Evolutionary conservation across 2,888 invertebrate species (phyloP), one percentile per base, ranked within the genome.

Genomic region (Aspidiotus rigidus): DNA sequence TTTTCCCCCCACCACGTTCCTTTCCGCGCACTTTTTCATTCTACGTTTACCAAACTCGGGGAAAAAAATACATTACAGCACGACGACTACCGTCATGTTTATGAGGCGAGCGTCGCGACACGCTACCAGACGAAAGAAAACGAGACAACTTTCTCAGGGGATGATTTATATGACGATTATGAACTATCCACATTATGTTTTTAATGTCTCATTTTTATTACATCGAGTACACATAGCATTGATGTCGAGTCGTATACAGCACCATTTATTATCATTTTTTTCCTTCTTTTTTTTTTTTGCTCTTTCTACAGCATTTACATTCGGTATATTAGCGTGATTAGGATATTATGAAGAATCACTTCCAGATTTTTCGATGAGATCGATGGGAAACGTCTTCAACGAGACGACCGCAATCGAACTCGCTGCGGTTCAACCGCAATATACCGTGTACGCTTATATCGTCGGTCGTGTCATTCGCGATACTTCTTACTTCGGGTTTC

Each of bases 71-170:
- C 67, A 67, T 67, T 67, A 62, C 53, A 60, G 60, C 39, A 67
- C 67, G 59, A 64, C 56, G 64, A 67, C 57, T 59, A 55, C 66
- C 67, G 59, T 67, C 60, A 59, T 67, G 67, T 67, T 67, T 67
- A 67, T 67, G 67, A 67, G 67, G 60, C 67, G 40, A 67, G 42
- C 40, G 67, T 67, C 67, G 67, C 67, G 67, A 67, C 67, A 49
- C 60, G 40, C 67, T 59, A 60, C 53, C 67, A 67, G 67, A 67
- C 67, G 67, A 67, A 67, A 67, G 53, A 64, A 44, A 66, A 9
- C 11, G 39, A 59, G 40, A 16, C 59, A 59, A 59, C 59, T 13
- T 60, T 60, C 17, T 60, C 44, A 41, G 57, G n/a, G 13, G 16
- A 17, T 67, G 67, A 67, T 67, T 67, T 60, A 67, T 60, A 57